Evolutionary conservation across 1,140 invertebrate genomes (phyloP).

Genomic region (Hylaeus volcanicus): DNA sequence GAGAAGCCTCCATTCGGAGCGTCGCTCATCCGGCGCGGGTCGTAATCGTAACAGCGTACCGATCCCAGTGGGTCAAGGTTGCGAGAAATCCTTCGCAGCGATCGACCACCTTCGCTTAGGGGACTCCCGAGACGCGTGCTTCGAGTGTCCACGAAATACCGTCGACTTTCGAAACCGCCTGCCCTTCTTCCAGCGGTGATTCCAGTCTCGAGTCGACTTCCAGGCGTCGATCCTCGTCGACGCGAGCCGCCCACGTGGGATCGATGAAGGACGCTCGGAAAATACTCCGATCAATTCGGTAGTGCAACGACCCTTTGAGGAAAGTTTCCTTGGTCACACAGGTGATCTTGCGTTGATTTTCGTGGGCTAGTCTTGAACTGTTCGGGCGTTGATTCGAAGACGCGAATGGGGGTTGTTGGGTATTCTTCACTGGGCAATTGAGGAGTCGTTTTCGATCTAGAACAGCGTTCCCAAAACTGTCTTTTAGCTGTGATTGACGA

Average conservation of each 20-base stretch:
- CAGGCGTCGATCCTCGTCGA: too few relatives aligned
- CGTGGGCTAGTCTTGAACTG: too few relatives aligned
- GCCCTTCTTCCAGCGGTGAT: too few relatives aligned
- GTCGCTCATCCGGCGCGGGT: not conserved
- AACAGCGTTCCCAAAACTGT: too few relatives aligned
- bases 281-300: not conserved
- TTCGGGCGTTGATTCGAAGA: too few relatives aligned
- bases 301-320: not conserved
- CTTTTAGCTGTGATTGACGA: too few relatives aligned
- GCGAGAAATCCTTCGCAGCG: conserved; percentile 23
- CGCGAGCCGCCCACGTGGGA: too few relatives aligned
- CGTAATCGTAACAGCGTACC: conserved; percentile 12
- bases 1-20: not conserved
- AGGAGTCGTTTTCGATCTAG: too few relatives aligned
- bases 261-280: not conserved
- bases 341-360: too few relatives aligned
- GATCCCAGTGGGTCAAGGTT: conserved; percentile 50
- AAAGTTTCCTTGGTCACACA: not conserved
- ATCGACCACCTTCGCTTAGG: conserved; percentile 40
- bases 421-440: too few relatives aligned
- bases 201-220: too few relatives aligned
- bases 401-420: too few relatives aligned
- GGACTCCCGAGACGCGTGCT: not conserved
- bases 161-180: conserved; percentile 12
- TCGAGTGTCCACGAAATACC: conserved; percentile 6